Evolutionary conservation across 2,113 vertebrate genomes (phyloP).

Genomic region (Macroglossus sobrinus): DNA sequence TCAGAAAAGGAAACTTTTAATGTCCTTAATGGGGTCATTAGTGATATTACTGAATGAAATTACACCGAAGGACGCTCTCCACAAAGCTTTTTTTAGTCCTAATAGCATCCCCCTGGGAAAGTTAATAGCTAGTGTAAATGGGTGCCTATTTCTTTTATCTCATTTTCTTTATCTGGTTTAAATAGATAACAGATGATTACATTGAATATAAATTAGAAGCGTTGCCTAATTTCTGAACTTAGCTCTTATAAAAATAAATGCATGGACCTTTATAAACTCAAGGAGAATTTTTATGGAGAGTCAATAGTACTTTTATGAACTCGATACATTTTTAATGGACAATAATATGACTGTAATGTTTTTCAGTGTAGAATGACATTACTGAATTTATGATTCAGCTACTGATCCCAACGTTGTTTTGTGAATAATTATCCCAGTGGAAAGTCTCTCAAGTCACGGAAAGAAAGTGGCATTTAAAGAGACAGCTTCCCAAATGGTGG

Average conservation of each 20-base stretch:
- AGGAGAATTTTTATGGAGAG: conserved; percentile 39
- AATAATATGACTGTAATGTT: neutral
- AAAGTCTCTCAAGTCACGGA: neutral
- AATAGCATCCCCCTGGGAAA: conserved; percentile 44
- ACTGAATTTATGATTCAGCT: neutral
- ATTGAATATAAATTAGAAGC: conserved; percentile 61
- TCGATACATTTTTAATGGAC: neutral
- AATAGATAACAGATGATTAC: conserved; percentile 65
- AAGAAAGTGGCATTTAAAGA: neutral
- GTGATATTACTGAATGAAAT: conserved; percentile 51
- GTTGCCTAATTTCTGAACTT: conserved; percentile 40
- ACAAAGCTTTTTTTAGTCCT: conserved; percentile 45
- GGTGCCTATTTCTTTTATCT: conserved; percentile 57
- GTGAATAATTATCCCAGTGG: neutral
- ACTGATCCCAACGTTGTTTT: neutral
- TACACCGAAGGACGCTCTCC: conserved; percentile 57
- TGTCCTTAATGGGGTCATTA: conserved; percentile 63
- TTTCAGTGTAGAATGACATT: neutral
- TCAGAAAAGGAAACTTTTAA: conserved; percentile 63
- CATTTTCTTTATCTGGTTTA: conserved; percentile 67
- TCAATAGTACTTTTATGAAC: neutral
- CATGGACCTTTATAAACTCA: conserved; percentile 7
- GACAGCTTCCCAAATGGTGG: accelerated
- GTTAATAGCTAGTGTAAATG: conserved; percentile 63
- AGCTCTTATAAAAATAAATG: conserved; percentile 46